Evolutionary conservation across 2,888 invertebrate species (phyloP).

Genomic region (Epinotia nisella): DNA sequence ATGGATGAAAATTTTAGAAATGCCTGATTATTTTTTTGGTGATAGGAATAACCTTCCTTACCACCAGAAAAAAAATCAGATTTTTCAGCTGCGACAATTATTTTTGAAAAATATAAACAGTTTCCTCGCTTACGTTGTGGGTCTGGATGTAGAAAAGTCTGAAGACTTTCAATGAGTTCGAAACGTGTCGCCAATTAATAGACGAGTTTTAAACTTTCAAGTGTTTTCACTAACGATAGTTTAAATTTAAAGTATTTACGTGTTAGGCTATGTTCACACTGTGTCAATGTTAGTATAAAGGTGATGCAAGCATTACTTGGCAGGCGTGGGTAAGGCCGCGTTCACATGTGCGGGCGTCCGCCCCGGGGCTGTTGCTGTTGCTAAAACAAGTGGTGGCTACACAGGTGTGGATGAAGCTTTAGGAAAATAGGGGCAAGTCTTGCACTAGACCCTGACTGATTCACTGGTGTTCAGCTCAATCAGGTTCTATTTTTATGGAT

Average conservation of each 20-base stretch:
- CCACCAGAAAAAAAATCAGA: too few species aligned
- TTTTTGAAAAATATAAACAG: too few species aligned
- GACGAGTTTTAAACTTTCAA: neutral
- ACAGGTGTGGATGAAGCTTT: slow-evolving; percentile 41
- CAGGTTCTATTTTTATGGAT: too few species aligned
- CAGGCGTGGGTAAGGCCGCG: slow-evolving; percentile 41
- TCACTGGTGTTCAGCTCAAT: neutral
- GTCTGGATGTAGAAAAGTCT: neutral
- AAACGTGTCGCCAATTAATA: neutral
- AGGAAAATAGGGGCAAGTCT: neutral
- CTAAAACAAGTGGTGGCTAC: slow-evolving; percentile 55
- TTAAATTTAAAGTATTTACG: neutral
- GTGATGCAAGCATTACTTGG: slow-evolving; percentile 63
- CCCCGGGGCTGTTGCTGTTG: slow-evolving; percentile 70
- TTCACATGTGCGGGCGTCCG: slow-evolving; percentile 69
- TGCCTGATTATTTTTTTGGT: too few species aligned
- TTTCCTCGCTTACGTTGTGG: too few species aligned
- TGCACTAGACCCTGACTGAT: neutral
- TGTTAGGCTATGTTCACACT: neutral
- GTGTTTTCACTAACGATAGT: neutral
- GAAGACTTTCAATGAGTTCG: neutral
- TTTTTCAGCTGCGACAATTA: too few species aligned
- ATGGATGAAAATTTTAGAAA: too few species aligned
- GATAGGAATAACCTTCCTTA: too few species aligned
- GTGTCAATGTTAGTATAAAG: slow-evolving; percentile 52